These are phyloP conservation scores for Paguma larvata DNA, from an alignment of 2,797 vertebrate species.

Conservation along the genomic window DNA sequence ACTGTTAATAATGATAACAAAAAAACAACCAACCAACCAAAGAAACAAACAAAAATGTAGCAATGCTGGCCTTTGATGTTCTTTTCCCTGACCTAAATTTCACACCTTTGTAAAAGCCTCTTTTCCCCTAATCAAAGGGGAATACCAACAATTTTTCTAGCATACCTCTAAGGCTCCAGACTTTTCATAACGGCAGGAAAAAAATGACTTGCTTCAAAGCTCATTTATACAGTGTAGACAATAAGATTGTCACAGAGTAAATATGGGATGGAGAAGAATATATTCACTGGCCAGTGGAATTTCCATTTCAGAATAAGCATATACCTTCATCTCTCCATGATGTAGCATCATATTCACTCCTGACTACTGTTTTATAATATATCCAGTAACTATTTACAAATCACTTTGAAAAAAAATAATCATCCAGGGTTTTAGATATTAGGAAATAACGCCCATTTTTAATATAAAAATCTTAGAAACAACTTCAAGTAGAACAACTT, in stretches of 20 bases:
- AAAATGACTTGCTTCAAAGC: slow-evolving; percentile 78
- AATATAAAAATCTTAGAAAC: slow-evolving; percentile 88
- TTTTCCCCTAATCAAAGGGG: background rate
- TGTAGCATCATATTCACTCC: slow-evolving; percentile 80
- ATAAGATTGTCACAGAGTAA: slow-evolving; percentile 82
- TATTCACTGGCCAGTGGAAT: slow-evolving; percentile 68
- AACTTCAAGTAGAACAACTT: slow-evolving; percentile 84
- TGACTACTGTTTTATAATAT: slow-evolving; percentile 80
- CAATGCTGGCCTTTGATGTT: slow-evolving; percentile 24
- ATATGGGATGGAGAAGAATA: slow-evolving; percentile 78
- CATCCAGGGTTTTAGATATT: slow-evolving; percentile 86
- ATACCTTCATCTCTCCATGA: slow-evolving; percentile 48
- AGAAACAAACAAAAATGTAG: background rate
- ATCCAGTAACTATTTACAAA: slow-evolving; percentile 86
- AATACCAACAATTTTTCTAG: slow-evolving; percentile 17
- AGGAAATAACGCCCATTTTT: slow-evolving; percentile 82
- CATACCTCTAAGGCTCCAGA: slow-evolving; percentile 54
- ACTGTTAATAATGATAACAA: slow-evolving; percentile 17
- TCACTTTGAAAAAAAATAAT: slow-evolving; percentile 88
- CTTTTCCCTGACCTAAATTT: slow-evolving; percentile 57
- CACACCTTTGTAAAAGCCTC: background rate
- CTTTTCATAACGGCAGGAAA: slow-evolving; percentile 52
- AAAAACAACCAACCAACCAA: slow-evolving; percentile 17
- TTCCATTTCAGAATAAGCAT: slow-evolving; percentile 57
- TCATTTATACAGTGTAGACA: slow-evolving; percentile 81